Conservation (phyloP, 2,797 vertebrate genomes). For the Sebastiscus tertius region DNA sequence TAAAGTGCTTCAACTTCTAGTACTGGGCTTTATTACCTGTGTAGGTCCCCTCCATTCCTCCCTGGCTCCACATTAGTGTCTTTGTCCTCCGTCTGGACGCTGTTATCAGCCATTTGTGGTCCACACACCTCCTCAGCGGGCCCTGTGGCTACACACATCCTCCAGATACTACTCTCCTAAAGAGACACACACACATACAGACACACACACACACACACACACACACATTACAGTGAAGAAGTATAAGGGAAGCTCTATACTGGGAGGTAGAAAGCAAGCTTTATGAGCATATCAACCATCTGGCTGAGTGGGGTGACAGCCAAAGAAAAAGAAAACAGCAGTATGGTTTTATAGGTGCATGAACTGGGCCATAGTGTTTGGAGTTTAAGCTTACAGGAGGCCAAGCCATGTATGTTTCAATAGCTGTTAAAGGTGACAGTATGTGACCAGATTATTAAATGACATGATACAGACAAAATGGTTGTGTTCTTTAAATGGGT, state of each 20-base stretch:
- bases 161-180: slow-evolving; percentile 88
- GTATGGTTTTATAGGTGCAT: slow-evolving; percentile 24
- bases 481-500: neutral
- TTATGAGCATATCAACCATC: slow-evolving; percentile 39
- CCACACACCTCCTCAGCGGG: slow-evolving; percentile 71
- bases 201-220: slow-evolving; percentile 35
- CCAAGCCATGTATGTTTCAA: neutral
- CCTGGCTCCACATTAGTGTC: slow-evolving; percentile 58
- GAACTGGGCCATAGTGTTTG: slow-evolving; percentile 7
- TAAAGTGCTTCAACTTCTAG: neutral
- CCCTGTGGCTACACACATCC: slow-evolving; percentile 81
- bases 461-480: neutral
- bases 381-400: neutral
- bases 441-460: neutral
- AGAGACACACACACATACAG: slow-evolving; percentile 31
- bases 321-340: slow-evolving; percentile 19
- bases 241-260: slow-evolving; percentile 50
- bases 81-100: slow-evolving; percentile 65
- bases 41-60: slow-evolving; percentile 56
- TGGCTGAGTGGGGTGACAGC: neutral
- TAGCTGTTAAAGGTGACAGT: neutral
- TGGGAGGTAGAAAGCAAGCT: slow-evolving; percentile 23
- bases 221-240: slow-evolving; percentile 8
- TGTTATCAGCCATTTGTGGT: slow-evolving; percentile 72
- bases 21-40: slow-evolving; percentile 74